phyloP scores from a whole-genome alignment of 2,113 vertebrate genomes.

The Actenoides hombroni region DNA sequence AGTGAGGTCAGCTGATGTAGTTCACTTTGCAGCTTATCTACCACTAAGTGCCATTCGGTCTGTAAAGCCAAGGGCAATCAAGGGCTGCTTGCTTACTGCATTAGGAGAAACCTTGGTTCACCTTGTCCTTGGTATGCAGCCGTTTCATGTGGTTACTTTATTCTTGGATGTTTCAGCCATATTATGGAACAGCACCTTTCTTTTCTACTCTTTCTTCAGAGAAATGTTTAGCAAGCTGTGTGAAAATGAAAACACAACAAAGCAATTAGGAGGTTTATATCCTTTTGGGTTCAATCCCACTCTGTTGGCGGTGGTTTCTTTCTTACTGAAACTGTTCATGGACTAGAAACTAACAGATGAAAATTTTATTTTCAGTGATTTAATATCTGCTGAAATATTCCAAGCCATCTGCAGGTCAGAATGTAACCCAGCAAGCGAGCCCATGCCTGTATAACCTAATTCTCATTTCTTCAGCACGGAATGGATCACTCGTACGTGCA shows the following conservation, averaged over 20 bases:
- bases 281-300: not conserved
- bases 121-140: not conserved
- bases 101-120: not conserved
- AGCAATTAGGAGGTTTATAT: not conserved
- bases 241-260: not conserved
- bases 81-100: not conserved
- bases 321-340: not conserved
- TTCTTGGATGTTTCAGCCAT: not conserved
- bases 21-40: slow-evolving; percentile 9
- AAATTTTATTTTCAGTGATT: not conserved
- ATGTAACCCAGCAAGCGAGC: not conserved
- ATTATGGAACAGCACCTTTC: not conserved
- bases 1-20: not conserved
- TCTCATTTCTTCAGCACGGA: not conserved
- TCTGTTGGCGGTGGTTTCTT: not conserved
- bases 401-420: not conserved
- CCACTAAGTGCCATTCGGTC: not conserved
- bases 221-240: not conserved
- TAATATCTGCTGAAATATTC: not conserved
- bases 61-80: slow-evolving; percentile 23
- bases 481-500: not conserved
- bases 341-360: not conserved
- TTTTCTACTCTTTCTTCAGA: not conserved
- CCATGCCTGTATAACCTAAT: not conserved
- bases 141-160: not conserved